Conservation (phyloP, 2,113 vertebrate genomes). For the Heterotis niloticus region DNA sequence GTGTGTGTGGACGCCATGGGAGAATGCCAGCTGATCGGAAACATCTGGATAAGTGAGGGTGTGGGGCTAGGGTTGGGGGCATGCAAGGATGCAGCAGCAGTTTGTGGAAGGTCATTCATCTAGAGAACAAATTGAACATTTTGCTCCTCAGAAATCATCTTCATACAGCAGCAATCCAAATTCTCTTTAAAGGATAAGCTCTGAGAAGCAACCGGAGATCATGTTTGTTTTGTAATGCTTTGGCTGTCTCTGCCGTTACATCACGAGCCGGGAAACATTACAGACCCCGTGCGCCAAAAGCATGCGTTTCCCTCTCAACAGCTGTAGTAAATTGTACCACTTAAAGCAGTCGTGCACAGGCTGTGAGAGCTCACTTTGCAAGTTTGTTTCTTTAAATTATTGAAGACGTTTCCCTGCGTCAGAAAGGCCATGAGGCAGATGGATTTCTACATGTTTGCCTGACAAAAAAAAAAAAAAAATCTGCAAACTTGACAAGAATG, state of each 20-base stretch:
- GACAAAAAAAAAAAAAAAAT: constrained; percentile 69
- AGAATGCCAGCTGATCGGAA: constrained; percentile 68
- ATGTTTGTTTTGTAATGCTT: constrained; percentile 9
- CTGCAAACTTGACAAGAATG: neutral
- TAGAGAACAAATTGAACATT: neutral
- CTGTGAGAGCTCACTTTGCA: constrained; percentile 66
- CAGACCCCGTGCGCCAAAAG: constrained; percentile 58
- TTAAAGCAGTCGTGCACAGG: constrained; percentile 60
- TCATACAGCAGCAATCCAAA: neutral
- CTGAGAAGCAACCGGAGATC: neutral
- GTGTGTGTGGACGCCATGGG: constrained; percentile 42
- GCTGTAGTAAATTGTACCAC: constrained; percentile 71
- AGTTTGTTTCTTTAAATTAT: constrained; percentile 78
- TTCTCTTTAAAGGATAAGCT: neutral
- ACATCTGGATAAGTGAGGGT: constrained; percentile 70
- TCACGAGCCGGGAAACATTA: constrained; percentile 13
- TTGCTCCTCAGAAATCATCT: neutral
- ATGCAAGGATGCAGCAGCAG: too few relatives aligned
- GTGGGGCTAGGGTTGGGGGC: constrained; percentile 35
- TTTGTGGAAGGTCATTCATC: neutral
- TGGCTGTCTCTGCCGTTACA: constrained; percentile 20
- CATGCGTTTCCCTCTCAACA: constrained; percentile 62
- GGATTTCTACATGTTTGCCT: constrained; percentile 75
- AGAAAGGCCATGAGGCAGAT: constrained; percentile 73
- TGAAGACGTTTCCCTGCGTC: constrained; percentile 77